phyloP scores from a whole-genome alignment of 1,140 invertebrate genomes.

The Tetragonula clypearis region DNA sequence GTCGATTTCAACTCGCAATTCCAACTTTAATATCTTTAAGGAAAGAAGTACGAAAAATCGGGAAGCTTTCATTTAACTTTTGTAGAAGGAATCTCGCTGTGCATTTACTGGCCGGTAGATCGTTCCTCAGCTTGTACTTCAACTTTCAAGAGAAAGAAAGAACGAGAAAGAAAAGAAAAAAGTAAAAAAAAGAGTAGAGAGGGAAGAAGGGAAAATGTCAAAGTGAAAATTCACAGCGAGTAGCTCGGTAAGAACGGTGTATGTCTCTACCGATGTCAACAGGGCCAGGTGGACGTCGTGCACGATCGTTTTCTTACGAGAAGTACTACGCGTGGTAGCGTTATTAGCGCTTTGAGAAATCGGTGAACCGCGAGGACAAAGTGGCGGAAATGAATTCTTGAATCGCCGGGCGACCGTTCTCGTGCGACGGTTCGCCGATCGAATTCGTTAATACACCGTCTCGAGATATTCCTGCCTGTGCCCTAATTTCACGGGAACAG shows the following conservation, averaged over 20 bases:
- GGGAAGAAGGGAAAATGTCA: background rate
- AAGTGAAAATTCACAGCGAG: background rate
- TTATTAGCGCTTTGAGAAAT: constrained; percentile 21
- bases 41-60: background rate
- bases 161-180: background rate
- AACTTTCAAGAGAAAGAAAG: background rate
- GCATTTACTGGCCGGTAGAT: background rate
- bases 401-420: background rate
- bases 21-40: background rate
- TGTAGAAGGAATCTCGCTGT: background rate
- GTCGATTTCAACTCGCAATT: background rate
- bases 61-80: background rate
- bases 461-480: background rate
- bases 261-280: background rate
- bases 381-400: constrained; percentile 34
- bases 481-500: background rate
- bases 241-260: background rate
- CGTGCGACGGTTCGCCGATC: background rate
- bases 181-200: too few relatives aligned
- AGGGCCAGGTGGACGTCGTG: background rate
- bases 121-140: background rate
- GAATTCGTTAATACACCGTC: background rate
- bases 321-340: background rate
- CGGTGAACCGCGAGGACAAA: constrained; percentile 19
- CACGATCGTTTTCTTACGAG: background rate